These are phyloP conservation scores for Gisinianus flammeolus DNA, from an alignment of 2,888 invertebrate species.

Conservation along the genomic window DNA sequence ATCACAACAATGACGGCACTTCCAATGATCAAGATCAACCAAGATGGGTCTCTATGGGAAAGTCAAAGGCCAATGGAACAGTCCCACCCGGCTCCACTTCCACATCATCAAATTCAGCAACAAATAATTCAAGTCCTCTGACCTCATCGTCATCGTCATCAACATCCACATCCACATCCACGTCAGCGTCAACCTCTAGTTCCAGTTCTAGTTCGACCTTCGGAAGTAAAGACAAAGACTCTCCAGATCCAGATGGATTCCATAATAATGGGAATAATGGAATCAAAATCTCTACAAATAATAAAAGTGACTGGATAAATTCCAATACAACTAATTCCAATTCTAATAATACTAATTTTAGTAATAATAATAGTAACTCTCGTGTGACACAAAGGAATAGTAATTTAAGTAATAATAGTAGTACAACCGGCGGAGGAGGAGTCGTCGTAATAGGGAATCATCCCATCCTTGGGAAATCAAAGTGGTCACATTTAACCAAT, in stretches of 20 bases:
- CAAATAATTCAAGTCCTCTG: background rate
- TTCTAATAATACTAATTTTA: background rate
- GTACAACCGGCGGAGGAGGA: background rate
- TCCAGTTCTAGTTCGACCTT: background rate
- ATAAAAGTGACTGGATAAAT: background rate
- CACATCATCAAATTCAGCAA: background rate
- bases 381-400: background rate
- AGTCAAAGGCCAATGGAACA: background rate
- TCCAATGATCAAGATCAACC: slow-evolving; percentile 37
- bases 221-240: background rate
- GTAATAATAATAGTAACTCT: background rate
- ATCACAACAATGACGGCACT: slow-evolving; percentile 31
- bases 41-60: slow-evolving; percentile 26
- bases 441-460: no score
- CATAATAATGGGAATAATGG: background rate
- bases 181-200: background rate
- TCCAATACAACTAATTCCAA: background rate
- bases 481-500: background rate
- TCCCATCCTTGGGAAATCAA: no score
- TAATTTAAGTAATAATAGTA: background rate
- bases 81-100: background rate
- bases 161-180: background rate
- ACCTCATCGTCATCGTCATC: background rate
- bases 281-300: background rate
- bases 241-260: background rate